Evolutionary conservation across 2,113 vertebrate genomes (phyloP).

Genomic region (Meles meles): DNA sequence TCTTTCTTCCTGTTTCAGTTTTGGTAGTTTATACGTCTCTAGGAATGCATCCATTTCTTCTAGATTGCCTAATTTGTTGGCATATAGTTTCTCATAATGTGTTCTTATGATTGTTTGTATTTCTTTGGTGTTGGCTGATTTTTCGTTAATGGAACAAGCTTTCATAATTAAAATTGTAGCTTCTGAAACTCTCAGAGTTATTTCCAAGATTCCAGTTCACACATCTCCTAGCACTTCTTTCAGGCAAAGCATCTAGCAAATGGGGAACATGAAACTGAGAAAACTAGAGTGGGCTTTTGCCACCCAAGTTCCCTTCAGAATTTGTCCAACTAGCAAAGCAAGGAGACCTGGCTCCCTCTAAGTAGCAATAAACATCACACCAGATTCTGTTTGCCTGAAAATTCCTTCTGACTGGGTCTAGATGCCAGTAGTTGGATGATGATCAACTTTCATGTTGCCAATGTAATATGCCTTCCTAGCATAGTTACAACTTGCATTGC

Average conservation of each 20-base stretch:
- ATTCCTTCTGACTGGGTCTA: conserved; percentile 26
- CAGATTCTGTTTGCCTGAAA: conserved; percentile 62
- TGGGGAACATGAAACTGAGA: background rate
- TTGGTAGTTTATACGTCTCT: too few relatives aligned
- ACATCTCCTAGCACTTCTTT: conserved; percentile 27
- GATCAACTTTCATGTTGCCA: background rate
- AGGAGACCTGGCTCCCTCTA: background rate
- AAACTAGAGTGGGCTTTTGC: background rate
- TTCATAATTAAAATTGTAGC: background rate
- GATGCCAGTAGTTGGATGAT: conserved; percentile 2
- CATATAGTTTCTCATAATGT: background rate
- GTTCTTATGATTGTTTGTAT: background rate
- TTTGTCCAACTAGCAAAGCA: background rate
- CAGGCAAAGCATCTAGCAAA: background rate
- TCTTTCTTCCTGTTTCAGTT: too few relatives aligned
- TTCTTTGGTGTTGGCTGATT: background rate
- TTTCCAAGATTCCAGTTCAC: conserved; percentile 18
- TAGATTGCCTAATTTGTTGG: background rate
- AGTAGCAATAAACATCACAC: conserved; percentile 1
- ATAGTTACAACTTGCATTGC: background rate
- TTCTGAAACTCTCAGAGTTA: background rate
- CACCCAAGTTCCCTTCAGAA: conserved; percentile 24
- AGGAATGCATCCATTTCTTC: background rate
- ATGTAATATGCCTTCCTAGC: background rate
- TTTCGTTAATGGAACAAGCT: background rate